Conservation (phyloP, 2,888 invertebrate genomes). For the Apoda limacodes region DNA sequence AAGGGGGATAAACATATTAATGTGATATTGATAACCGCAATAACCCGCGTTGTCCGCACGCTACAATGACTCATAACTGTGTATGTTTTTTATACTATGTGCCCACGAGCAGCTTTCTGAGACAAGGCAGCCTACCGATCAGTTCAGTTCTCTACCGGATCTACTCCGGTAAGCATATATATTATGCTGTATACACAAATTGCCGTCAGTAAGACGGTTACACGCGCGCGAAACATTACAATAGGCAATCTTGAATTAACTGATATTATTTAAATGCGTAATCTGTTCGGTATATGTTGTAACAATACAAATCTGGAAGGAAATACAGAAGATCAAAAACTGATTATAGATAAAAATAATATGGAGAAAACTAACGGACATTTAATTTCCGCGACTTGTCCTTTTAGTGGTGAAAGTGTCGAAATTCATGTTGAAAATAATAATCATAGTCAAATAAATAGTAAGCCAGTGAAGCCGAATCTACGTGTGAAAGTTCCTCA, state of each 20-base stretch:
- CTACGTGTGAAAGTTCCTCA: conserved; percentile 51
- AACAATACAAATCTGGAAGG: too few species aligned
- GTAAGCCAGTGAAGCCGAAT: conserved; percentile 38
- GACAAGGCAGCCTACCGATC: conserved; percentile 25
- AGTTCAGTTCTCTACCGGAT: conserved; percentile 34
- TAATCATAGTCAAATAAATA: conserved; percentile 17
- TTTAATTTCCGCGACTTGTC: conserved; percentile 29
- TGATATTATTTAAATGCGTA: too few species aligned
- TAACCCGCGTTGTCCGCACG: too few species aligned
- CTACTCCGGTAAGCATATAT: conserved; percentile 44
- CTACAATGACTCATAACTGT: conserved; percentile 31
- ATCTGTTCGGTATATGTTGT: too few species aligned
- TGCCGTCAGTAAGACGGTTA: too few species aligned
- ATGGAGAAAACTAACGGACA: conserved; percentile 30
- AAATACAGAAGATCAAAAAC: too few species aligned
- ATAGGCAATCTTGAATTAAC: too few species aligned
- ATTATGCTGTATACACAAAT: conserved; percentile 37
- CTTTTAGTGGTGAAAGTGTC: conserved; percentile 41
- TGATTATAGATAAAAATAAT: too few species aligned
- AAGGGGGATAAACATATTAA: too few species aligned
- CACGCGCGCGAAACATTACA: too few species aligned
- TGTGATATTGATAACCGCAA: too few species aligned
- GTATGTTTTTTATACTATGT: conserved; percentile 36
- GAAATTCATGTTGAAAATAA: conserved; percentile 27
- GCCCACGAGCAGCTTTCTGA: conserved; percentile 30